These are phyloP conservation scores for Protonibea diacanthus DNA, from an alignment of 2,797 vertebrate genomes.

Conservation along the genomic window DNA sequence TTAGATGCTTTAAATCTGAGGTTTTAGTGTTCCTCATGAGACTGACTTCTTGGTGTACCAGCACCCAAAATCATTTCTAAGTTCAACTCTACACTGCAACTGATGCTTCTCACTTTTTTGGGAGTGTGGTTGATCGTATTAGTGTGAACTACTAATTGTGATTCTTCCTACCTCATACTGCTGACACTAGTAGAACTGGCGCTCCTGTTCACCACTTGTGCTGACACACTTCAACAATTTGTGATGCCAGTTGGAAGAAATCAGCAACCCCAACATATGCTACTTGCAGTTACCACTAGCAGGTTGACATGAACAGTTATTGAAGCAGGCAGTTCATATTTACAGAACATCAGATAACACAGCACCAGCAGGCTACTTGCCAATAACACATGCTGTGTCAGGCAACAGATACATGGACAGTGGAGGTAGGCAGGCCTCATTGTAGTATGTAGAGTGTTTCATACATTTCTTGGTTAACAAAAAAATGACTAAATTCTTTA, in stretches of 20 bases:
- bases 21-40: neutral
- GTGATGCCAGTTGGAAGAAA: slow-evolving; percentile 25
- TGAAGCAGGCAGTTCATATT: slow-evolving; percentile 42
- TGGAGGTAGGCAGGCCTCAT: neutral
- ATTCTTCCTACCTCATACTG: neutral
- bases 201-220: neutral
- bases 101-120: neutral
- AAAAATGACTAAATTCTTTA: neutral
- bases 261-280: slow-evolving; percentile 32
- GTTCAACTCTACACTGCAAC: neutral
- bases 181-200: neutral
- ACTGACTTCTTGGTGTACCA: neutral
- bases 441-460: neutral
- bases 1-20: neutral
- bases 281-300: slow-evolving; percentile 36
- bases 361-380: slow-evolving; percentile 42
- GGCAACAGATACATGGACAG: slow-evolving; percentile 18
- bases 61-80: neutral
- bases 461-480: neutral
- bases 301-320: slow-evolving; percentile 36
- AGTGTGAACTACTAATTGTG: slow-evolving; percentile 3
- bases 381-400: slow-evolving; percentile 36
- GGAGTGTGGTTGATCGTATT: neutral
- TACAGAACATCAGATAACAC: slow-evolving; percentile 38
- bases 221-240: slow-evolving; percentile 1